Evolutionary conservation across 2,113 vertebrate species (phyloP), one percentile per base, ranked within the genome.

Genomic region (Hiodon tergisus): DNA sequence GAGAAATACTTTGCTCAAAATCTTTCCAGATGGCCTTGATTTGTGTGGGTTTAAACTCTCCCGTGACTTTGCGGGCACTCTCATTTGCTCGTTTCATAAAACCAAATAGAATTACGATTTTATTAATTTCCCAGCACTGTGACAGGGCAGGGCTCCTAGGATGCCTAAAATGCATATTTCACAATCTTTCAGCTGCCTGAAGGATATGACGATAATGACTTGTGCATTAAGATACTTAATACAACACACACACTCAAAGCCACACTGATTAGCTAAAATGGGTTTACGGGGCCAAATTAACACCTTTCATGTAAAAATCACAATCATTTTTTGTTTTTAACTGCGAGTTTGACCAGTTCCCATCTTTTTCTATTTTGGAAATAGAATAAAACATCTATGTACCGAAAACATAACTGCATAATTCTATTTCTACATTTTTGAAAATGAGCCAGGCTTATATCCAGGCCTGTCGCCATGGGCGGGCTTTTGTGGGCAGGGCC

Each of bases 1-100:
- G 17, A 52, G 50, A 8, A 69, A 69, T 52, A 53, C 67, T 69
- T n/a, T 69, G 52, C 50, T 74, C 77, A 9, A 81, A 78, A 70
- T 13, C 57, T 57, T 53, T 2, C 11, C 74, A 71, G 50, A 61
- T 58, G 52, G 9, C 69, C 31, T 17, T 76, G 54, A 31, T 59
- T 46, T 76, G 57, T 63, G 6, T 31, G 7, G 5, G 17, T 60
- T 60, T 72, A 51, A 59, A 72, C 31, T 51, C 71, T 61, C 71
- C 46, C 4, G 31, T 72, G 55, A 7, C 57, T 72, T 11, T 16
- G 5, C 55, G 48, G 14, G 58, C 58, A 61, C 58, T 60, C 9
- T 47, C 55, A 7, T 48, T 60, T 47, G 8, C 17, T 4, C 14
- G 31, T 60, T 72, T 52, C 11, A 4, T 7, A 53, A 51, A 69